phyloP scores from a whole-genome alignment of 2,797 vertebrate genomes.

The Etheostoma nigrum region DNA sequence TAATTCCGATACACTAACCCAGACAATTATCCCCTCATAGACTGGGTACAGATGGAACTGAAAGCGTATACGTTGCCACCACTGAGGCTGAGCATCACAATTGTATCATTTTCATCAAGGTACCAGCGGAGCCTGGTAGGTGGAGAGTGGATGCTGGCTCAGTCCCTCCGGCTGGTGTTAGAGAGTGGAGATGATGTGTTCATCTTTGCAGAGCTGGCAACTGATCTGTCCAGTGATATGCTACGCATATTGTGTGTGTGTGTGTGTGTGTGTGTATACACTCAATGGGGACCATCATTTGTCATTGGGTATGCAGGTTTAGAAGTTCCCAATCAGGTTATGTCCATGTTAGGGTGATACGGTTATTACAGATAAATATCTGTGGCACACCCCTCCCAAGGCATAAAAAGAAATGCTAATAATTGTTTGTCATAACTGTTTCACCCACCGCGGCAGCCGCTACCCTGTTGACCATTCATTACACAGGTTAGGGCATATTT shows the following conservation, averaged over 20 bases:
- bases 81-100: constrained; percentile 46
- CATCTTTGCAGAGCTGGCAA: constrained; percentile 13
- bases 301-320: background rate
- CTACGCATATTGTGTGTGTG: background rate
- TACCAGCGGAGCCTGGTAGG: constrained; percentile 47
- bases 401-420: constrained; percentile 58
- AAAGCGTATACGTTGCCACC: constrained; percentile 33
- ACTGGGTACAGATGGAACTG: constrained; percentile 16
- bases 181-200: constrained; percentile 42
- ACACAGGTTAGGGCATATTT: constrained; percentile 57
- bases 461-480: constrained; percentile 67
- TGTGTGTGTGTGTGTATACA: background rate
- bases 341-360: background rate
- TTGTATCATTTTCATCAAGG: constrained; percentile 51
- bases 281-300: background rate
- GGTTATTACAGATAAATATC: background rate
- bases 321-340: background rate
- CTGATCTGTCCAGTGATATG: constrained; percentile 3
- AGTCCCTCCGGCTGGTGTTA: constrained; percentile 34
- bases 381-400: background rate
- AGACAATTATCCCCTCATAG: constrained; percentile 33
- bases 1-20: constrained; percentile 25
- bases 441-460: constrained; percentile 22
- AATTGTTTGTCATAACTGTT: constrained; percentile 53
- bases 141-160: constrained; percentile 54